phyloP scores from a whole-genome alignment of 2,888 invertebrate genomes.

The Chrysina gloriosa region DNA sequence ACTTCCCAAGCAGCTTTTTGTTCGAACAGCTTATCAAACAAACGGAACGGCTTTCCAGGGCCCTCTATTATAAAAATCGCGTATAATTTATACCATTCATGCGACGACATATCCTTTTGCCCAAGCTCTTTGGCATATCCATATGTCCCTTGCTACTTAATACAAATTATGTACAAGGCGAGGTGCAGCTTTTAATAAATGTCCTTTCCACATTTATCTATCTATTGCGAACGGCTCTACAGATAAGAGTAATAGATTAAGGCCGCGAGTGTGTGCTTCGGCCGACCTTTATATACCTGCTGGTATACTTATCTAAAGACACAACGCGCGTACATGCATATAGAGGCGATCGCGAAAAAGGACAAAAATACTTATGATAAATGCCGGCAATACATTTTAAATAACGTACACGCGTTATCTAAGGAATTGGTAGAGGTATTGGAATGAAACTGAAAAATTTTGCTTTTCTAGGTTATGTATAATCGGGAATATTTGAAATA shows the following conservation, averaged over 20 bases:
- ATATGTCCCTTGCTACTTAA: slow-evolving; percentile 36
- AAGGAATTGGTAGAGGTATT: slow-evolving; percentile 22
- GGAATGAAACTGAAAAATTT: slow-evolving; percentile 32
- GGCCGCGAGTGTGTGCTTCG: slow-evolving; percentile 25
- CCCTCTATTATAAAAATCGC: slow-evolving; percentile 37
- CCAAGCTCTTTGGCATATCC: slow-evolving; percentile 31
- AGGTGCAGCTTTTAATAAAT: slow-evolving; percentile 35
- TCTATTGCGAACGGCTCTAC: slow-evolving; percentile 29
- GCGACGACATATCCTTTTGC: slow-evolving; percentile 38
- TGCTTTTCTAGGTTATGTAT: slow-evolving; percentile 31
- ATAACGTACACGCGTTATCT: slow-evolving; percentile 27
- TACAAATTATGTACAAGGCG: slow-evolving; percentile 36
- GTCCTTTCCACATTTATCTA: slow-evolving; percentile 35
- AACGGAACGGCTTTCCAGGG: neutral
- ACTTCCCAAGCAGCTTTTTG: slow-evolving; percentile 26
- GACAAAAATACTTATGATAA: slow-evolving; percentile 28
- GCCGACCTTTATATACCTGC: slow-evolving; percentile 20
- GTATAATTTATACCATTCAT: slow-evolving; percentile 39
- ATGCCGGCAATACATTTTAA: slow-evolving; percentile 31
- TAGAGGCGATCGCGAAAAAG: slow-evolving; percentile 14
- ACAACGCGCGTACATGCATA: neutral
- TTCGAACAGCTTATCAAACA: slow-evolving; percentile 11
- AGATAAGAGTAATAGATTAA: slow-evolving; percentile 36
- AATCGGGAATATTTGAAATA: slow-evolving; percentile 31
- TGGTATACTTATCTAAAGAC: slow-evolving; percentile 4